Conservation (phyloP, 2,113 vertebrate genomes). For the Hydropotes inermis region DNA sequence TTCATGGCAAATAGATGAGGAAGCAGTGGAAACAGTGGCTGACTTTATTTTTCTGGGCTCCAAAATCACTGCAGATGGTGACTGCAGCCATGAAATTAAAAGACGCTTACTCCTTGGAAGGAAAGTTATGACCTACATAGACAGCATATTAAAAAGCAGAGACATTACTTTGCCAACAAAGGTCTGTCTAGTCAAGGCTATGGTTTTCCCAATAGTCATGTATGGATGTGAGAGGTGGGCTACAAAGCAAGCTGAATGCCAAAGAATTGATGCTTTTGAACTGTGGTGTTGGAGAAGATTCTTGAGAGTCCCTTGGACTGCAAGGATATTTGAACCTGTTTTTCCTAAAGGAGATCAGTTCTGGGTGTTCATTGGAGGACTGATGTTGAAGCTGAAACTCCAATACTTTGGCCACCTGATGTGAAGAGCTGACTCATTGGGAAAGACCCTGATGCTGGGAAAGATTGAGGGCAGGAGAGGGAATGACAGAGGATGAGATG, state of each 20-base stretch:
- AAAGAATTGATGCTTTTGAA: not conserved
- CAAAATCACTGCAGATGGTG: not conserved
- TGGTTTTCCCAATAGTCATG: not conserved
- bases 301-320: not conserved
- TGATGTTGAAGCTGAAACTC: not conserved
- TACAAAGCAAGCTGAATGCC: fast-evolving
- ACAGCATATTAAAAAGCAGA: not conserved
- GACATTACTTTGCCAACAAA: not conserved
- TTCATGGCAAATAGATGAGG: not conserved
- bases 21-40: not conserved
- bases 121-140: not conserved
- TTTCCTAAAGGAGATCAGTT: not conserved
- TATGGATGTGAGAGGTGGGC: not conserved
- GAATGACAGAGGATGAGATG: not conserved
- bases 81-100: not conserved
- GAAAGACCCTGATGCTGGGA: not conserved
- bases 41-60: not conserved
- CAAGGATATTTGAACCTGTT: not conserved
- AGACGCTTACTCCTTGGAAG: not conserved
- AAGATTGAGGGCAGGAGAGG: not conserved
- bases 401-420: not conserved
- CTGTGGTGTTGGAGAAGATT: not conserved
- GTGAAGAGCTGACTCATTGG: fast-evolving
- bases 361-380: not conserved
- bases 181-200: not conserved